Percentiles rank a stretch among this genome's conserved stretches.
These are phyloP conservation scores for Vireo griseus DNA, from an alignment of 2,797 vertebrate genomes.

Conservation along the genomic window DNA sequence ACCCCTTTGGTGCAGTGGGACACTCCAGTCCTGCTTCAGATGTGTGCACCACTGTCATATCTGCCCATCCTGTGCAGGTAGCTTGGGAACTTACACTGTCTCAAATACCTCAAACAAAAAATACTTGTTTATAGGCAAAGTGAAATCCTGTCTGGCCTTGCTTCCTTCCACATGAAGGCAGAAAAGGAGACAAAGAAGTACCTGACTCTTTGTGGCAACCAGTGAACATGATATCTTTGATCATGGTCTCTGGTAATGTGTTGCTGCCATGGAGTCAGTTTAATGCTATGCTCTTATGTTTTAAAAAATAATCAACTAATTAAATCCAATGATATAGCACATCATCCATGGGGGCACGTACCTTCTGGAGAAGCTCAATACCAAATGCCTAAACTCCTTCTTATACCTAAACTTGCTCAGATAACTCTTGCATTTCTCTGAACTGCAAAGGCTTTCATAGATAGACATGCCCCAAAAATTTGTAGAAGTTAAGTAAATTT, in stretches of 20 bases:
- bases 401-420: not conserved
- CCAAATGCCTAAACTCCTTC: not conserved
- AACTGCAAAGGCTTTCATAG: not conserved
- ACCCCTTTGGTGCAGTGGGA: not conserved
- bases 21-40: not conserved
- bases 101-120: not conserved
- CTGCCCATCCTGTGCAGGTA: not conserved
- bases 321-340: not conserved
- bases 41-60: rapidly evolving
- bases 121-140: not conserved
- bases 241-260: not conserved
- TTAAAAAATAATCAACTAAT: not conserved
- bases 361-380: not conserved
- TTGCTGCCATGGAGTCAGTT: not conserved
- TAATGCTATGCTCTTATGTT: not conserved
- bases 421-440: not conserved
- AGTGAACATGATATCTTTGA: not conserved
- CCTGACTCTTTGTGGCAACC: not conserved
- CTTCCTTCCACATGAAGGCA: not conserved
- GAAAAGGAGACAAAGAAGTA: not conserved
- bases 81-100: not conserved
- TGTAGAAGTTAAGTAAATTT: not conserved
- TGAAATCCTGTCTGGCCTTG: not conserved
- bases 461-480: not conserved
- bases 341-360: not conserved